These are phyloP conservation scores for Sialia sialis DNA, from an alignment of 2,113 vertebrate genomes.

Conservation along the genomic window DNA sequence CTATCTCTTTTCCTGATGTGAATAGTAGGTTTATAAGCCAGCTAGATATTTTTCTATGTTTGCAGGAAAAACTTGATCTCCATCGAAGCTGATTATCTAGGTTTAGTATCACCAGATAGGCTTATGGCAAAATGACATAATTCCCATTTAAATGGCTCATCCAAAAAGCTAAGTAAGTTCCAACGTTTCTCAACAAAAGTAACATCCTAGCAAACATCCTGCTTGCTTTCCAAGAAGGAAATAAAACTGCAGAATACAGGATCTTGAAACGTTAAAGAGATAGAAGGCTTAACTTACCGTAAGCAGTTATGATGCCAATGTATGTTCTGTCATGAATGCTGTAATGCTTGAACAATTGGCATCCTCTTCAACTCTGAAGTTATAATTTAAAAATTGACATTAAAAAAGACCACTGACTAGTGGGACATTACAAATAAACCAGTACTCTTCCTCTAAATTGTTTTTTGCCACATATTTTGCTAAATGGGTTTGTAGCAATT, in stretches of 20 bases:
- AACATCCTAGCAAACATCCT: constrained; percentile 24
- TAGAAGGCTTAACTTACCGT: neutral
- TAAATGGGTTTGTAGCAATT: neutral
- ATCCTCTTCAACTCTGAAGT: neutral
- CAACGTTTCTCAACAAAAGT: constrained; percentile 5
- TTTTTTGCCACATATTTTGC: rapidly evolving
- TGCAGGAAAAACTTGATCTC: neutral
- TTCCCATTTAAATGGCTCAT: constrained; percentile 29
- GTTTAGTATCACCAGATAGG: neutral
- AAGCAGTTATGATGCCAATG: neutral
- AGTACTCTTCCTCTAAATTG: neutral
- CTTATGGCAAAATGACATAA: constrained; percentile 13
- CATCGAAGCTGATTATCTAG: neutral
- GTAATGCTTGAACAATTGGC: neutral
- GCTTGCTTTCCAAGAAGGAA: constrained; percentile 43
- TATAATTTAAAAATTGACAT: neutral
- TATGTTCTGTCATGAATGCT: neutral
- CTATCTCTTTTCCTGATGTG: neutral
- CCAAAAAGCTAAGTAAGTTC: constrained; percentile 8
- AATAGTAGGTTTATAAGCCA: neutral
- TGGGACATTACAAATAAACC: neutral
- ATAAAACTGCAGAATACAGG: constrained; percentile 14
- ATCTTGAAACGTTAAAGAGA: neutral
- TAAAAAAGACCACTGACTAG: neutral
- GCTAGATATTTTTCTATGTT: neutral